Base-by-base conservation (phyloP, 2,113 vertebrate genomes). In the Protobothrops mucrosquamatus region DNA sequence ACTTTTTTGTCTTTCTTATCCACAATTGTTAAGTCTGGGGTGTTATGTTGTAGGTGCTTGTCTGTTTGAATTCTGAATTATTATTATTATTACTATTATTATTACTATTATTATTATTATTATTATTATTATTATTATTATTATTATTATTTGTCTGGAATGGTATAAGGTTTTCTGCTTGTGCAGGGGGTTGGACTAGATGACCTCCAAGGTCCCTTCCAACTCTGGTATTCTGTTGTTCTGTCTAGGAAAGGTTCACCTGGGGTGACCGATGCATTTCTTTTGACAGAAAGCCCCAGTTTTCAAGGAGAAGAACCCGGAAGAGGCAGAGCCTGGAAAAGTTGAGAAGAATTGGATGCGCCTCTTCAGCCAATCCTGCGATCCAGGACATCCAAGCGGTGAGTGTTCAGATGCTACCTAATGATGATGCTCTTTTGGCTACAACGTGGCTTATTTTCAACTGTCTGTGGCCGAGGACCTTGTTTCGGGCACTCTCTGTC, bases 301-400 rank as follows among this genome's bases (percentile, higher is more conserved):
- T 93, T 92, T 93, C 91, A 94, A 81, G 0, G 0, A 52, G 0
- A 0, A 90, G 92, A 26, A 3, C 93, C 6, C 11, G 22, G 86
- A 2, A 10, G 39, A 56, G 11, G 14, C 74, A 0, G 34, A 10
- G 22, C 0, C 54, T 87, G 87, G 94, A 91, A 92, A 92, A 89
- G 87, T 87, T 14, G 39, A 2, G 34, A 0, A 0, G 94, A 95
- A 0, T 43, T 97, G 94, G 95, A 96, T 96, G 96, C 94, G 88
- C 96, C 91, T 81, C 46, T 93, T 91, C 92, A 94, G 34, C 94
- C 94, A 0, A 51, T 91, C 74, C 95, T 92, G 95, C 93, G 74
- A 81, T 91, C 61, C 87, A 91, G 81, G 94, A 95, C 81, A 18
- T 69, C 93, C 48, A 69, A 95, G 91, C 95, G 95, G 95, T 97